These are phyloP conservation scores for Nudaria mundana DNA, from an alignment of 2,888 invertebrate genomes.

Conservation along the genomic window DNA sequence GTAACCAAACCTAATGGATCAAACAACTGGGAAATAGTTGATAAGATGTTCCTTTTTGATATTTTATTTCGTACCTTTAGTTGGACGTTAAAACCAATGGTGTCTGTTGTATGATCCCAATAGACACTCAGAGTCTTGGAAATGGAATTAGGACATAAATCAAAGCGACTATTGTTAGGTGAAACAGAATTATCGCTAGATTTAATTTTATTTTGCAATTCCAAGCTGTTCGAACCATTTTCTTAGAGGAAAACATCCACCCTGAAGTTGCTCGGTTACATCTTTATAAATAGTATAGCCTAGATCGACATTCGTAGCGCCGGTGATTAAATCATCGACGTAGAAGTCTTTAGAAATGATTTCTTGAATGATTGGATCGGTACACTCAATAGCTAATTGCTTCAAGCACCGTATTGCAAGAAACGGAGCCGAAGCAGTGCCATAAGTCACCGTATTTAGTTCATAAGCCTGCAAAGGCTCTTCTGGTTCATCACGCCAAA, in stretches of 20 bases:
- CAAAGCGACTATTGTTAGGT: not conserved
- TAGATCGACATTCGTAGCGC: not conserved
- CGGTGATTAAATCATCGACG: conserved; percentile 1
- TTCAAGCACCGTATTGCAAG: conserved; percentile 1
- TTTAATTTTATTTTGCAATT: not conserved
- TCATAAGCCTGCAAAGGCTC: not conserved
- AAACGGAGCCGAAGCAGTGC: conserved; percentile 1
- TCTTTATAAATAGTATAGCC: not conserved
- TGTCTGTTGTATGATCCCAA: not conserved
- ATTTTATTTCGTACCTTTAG: not conserved
- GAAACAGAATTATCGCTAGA: no score
- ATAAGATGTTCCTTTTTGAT: not conserved
- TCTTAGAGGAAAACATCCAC: not conserved
- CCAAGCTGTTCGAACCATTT: not conserved
- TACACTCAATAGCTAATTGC: conserved; percentile 3
- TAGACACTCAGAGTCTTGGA: not conserved
- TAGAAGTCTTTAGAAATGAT: conserved; percentile 4
- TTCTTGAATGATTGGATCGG: not conserved
- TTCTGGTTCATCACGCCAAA: not conserved
- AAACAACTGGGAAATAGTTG: not conserved
- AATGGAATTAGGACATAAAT: no score
- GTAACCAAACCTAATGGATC: not conserved
- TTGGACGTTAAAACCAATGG: not conserved
- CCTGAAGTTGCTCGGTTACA: not conserved
- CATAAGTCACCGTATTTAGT: conserved; percentile 3